Evolutionary conservation across 2,113 vertebrate species (phyloP).

Genomic region (Galemys pyrenaicus): DNA sequence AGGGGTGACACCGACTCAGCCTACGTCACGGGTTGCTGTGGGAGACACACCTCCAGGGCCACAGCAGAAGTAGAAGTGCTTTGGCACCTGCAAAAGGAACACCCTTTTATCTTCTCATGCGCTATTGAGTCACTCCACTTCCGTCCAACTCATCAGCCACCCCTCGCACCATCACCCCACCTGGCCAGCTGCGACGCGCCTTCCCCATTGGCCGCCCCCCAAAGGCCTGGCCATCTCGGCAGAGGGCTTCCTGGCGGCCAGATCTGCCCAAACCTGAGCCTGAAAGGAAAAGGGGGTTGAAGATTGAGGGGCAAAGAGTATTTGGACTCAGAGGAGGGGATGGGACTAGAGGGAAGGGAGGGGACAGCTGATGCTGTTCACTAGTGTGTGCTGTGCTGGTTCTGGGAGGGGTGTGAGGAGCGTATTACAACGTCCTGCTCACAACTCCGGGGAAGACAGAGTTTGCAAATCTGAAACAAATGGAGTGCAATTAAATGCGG

Average conservation of each 20-base stretch:
- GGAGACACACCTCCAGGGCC: background rate
- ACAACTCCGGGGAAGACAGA: background rate
- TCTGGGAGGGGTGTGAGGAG: background rate
- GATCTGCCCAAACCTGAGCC: background rate
- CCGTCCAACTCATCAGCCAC: background rate
- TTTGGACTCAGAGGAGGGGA: background rate
- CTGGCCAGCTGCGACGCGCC: background rate
- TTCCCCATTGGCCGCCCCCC: rapidly evolving
- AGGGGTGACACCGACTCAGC: background rate
- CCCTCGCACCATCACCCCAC: background rate
- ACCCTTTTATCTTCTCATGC: background rate
- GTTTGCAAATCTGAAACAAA: background rate
- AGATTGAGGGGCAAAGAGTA: background rate
- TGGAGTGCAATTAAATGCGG: background rate
- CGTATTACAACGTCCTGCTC: background rate
- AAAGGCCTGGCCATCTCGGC: background rate
- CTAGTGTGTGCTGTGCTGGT: rapidly evolving
- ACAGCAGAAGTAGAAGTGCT: background rate
- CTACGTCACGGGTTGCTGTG: background rate
- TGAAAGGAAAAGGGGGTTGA: background rate
- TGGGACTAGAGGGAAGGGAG: background rate
- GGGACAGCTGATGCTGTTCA: background rate
- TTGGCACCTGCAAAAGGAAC: background rate
- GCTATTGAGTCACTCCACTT: background rate
- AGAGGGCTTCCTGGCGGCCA: background rate